These are phyloP conservation scores for Andrena bucephala DNA, from an alignment of 2,888 invertebrate species.

Conservation along the genomic window DNA sequence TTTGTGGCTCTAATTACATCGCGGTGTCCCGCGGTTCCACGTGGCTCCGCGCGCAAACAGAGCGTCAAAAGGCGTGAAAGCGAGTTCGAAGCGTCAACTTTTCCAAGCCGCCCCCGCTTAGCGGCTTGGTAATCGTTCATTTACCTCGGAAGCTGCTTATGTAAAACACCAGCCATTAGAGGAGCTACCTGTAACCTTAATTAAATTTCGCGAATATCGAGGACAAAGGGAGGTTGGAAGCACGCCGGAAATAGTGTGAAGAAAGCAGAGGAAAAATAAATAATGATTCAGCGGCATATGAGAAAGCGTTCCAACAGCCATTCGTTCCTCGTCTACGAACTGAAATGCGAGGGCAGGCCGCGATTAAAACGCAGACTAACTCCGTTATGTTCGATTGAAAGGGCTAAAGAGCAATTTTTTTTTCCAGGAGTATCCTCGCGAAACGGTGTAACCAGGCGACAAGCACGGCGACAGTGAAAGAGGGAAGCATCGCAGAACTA, in stretches of 20 bases:
- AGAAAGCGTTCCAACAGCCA: neutral
- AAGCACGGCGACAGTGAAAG: slow-evolving; percentile 11
- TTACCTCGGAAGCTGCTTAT: neutral
- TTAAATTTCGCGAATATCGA: neutral
- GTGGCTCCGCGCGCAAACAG: neutral
- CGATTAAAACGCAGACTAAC: neutral
- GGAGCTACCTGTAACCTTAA: neutral
- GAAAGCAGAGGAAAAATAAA: neutral
- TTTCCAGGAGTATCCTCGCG: slow-evolving; percentile 1
- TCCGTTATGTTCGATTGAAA: slow-evolving; percentile 8
- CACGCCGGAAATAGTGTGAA: too few relatives aligned
- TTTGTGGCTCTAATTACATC: slow-evolving; percentile 16
- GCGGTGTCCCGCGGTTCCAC: neutral
- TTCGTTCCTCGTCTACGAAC: neutral
- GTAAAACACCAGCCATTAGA: neutral
- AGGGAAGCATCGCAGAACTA: slow-evolving; percentile 29
- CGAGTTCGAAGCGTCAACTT: neutral
- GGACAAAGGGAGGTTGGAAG: neutral
- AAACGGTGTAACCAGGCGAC: slow-evolving; percentile 14
- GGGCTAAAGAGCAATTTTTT: neutral
- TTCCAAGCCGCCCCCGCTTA: neutral
- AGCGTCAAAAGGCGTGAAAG: neutral
- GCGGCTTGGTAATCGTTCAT: neutral
- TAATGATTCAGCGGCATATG: neutral
- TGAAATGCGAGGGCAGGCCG: too few relatives aligned